A percentile compares a stretch with the other conserved stretches of the same genome.
phyloP scores from a whole-genome alignment of 2,113 vertebrate species.

The Narcine bancroftii region DNA sequence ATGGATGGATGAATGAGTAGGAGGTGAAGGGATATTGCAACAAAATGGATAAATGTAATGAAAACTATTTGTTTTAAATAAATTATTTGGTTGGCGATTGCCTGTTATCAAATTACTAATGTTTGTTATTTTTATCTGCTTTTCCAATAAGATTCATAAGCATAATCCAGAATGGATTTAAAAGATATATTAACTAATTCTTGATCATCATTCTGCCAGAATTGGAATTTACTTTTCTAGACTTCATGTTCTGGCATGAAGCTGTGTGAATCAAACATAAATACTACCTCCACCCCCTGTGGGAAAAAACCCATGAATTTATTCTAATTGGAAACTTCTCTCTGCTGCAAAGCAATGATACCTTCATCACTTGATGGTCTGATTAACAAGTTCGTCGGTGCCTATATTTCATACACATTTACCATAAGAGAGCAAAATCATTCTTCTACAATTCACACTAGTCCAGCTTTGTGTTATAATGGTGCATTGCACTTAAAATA shows the following conservation, averaged over 20 bases:
- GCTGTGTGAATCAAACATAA: conserved; percentile 1
- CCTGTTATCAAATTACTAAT: background rate
- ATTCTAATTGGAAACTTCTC: background rate
- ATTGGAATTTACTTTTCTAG: background rate
- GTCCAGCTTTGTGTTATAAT: background rate
- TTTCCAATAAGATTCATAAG: background rate
- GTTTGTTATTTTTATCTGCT: too few species aligned
- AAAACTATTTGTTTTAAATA: background rate
- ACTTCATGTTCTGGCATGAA: conserved; percentile 22
- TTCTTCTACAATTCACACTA: background rate
- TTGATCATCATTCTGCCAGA: background rate
- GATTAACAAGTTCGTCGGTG: conserved; percentile 9
- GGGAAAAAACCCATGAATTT: background rate
- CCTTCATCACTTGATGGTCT: background rate
- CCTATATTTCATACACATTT: background rate
- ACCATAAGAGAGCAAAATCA: background rate
- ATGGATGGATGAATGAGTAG: background rate
- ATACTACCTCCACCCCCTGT: conserved; percentile 15
- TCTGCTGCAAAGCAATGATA: background rate
- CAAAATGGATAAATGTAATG: background rate
- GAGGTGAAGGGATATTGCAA: background rate
- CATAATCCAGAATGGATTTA: background rate
- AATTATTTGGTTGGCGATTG: background rate
- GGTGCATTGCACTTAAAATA: background rate
- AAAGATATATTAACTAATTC: background rate